Base-by-base conservation (phyloP, 2,888 invertebrate species). In the Parascotia fuliginaria region DNA sequence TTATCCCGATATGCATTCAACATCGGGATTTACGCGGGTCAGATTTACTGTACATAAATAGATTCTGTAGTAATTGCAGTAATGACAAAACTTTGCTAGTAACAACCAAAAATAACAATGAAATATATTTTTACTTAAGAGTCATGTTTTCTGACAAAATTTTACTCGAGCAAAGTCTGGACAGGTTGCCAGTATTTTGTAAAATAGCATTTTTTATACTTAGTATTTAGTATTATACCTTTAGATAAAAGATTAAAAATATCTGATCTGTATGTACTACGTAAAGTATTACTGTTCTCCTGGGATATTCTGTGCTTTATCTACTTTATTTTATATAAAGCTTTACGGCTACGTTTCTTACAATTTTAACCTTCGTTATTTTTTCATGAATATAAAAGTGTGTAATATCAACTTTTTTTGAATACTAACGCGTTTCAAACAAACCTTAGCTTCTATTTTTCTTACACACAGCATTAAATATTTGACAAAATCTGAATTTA, bases 391-490 rank as follows among this genome's bases (percentile, higher is more conserved):
- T 32, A 32, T 33, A 15, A 33, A 33, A 33, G 15, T 16, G 12
- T 32, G 9, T 33, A 33, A 33, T 15, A 16, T 31, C 13, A 31
- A 31, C 31, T 31, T 9, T 16, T 4, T 32, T 29, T 33, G 16
- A 33, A 33, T 33, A 33, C 16, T 33, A 33, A 33, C 15, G 24
- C 13, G 43, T 36, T 2, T 13, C 13, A 13, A 16, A 16, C 9
- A 7, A 7, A 32, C 15, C 66, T 60, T 65, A 49, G 54, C 50
- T 60, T 71, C 65, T 13, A 13, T 31, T 31, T 31, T 12, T 13
- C 9, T 13, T 24, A 6, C 19, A 7, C 7, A 24, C 5, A 7
- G 3, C 24, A 1, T 24, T 9, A 19, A 3, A 19, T 5, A 6
- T 24, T 24, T 6, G 7, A 24, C 24, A 24, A 24, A 6, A 24